phyloP scores from a whole-genome alignment of 2,113 vertebrate genomes.

The Ammodytes dubius region DNA sequence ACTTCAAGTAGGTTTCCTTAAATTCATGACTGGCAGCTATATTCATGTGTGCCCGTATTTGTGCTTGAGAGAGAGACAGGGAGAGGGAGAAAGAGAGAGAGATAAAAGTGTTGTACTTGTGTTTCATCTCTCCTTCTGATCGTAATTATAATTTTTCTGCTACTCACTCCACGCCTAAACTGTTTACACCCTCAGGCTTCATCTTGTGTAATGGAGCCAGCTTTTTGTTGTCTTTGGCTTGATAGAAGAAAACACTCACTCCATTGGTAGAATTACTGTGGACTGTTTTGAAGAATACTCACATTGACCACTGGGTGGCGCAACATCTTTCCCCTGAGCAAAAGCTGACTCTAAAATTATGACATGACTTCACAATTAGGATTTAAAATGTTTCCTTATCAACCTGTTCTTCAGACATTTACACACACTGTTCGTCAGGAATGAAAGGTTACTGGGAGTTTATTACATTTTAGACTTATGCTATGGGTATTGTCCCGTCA shows the following conservation, averaged over 20 bases:
- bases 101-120: not conserved
- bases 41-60: not conserved
- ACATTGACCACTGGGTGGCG: constrained; percentile 45
- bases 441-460: fast-evolving
- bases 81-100: not conserved
- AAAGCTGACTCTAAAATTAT: not conserved
- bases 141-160: not conserved
- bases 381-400: not conserved
- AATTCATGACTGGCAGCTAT: constrained; percentile 23
- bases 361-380: not conserved
- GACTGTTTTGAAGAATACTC: not conserved
- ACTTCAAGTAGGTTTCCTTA: constrained; percentile 30
- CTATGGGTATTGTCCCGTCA: too few species aligned
- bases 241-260: not conserved
- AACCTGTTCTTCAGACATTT: not conserved
- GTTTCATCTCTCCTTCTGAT: not conserved
- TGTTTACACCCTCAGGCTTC: not conserved
- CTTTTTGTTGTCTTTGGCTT: not conserved
- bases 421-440: not conserved
- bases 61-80: constrained; percentile 6
- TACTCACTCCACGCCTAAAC: not conserved
- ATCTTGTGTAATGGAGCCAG: not conserved
- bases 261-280: not conserved
- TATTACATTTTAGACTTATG: not conserved
- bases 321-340: not conserved